These are phyloP conservation scores for Periparus ater DNA, from an alignment of 2,797 vertebrate species.

Conservation along the genomic window DNA sequence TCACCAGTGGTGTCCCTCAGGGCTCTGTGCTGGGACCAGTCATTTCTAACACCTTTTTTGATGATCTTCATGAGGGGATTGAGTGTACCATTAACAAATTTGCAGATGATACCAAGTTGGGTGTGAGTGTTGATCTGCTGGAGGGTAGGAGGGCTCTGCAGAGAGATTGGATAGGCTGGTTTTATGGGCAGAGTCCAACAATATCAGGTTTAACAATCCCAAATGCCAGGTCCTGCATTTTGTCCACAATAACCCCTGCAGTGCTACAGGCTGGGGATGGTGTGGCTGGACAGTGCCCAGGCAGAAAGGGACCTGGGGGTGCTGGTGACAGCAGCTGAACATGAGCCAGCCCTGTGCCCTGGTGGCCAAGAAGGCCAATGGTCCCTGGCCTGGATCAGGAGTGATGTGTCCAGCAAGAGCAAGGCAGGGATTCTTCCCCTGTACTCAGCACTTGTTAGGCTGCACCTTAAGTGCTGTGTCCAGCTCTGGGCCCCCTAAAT, in stretches of 20 bases:
- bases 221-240: background rate
- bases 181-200: background rate
- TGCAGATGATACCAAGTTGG: background rate
- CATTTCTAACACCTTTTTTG: background rate
- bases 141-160: background rate
- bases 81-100: background rate
- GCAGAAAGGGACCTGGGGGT: background rate
- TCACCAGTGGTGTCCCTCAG: accelerated
- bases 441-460: no score
- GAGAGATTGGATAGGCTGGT: background rate
- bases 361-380: no score
- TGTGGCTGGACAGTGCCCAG: background rate
- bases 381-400: background rate
- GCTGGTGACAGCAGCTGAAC: accelerated
- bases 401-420: background rate
- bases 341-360: background rate
- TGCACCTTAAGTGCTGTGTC: background rate
- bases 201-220: background rate
- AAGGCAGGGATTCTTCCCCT: background rate
- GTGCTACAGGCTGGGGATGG: accelerated
- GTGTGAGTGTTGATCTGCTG: accelerated
- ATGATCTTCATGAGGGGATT: background rate
- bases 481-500: background rate
- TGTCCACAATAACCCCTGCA: background rate
- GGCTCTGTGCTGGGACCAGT: accelerated